Evolutionary conservation across 2,113 vertebrate species (phyloP).

Genomic region (Cottus gobio): DNA sequence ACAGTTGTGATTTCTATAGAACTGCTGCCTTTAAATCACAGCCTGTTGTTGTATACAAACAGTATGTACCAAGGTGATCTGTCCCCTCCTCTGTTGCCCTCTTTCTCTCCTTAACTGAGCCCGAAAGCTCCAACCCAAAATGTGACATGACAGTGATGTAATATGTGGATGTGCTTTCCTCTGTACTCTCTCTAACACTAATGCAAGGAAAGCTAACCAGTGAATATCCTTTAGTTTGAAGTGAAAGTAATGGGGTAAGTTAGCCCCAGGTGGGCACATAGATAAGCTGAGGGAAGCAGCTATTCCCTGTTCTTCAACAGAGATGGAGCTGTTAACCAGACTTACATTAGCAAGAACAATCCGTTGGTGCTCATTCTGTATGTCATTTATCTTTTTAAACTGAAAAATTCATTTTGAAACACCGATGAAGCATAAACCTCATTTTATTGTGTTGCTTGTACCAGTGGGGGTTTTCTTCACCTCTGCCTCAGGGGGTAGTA

Average conservation of each 20-base stretch:
- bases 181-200: neutral
- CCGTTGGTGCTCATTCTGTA: neutral
- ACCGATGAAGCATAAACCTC: neutral
- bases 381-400: neutral
- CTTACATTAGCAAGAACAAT: neutral
- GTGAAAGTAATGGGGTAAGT: neutral
- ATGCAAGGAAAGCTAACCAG: neutral
- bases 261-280: neutral
- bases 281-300: neutral
- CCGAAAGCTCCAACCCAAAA: neutral
- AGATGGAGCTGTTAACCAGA: neutral
- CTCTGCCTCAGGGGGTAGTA: neutral
- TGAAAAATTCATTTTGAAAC: neutral
- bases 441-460: neutral
- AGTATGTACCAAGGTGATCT: too few relatives aligned
- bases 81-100: too few relatives aligned
- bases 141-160: neutral
- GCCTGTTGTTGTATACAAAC: neutral
- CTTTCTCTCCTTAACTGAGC: neutral
- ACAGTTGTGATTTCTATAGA: neutral
- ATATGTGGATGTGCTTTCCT: neutral
- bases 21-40: neutral
- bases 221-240: neutral
- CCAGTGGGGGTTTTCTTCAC: neutral
- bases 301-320: neutral